Evolutionary conservation across 30 jellyfish, hydroid and myxozoan species (phyloP).

Genomic region (Catostylus mosaicus): DNA sequence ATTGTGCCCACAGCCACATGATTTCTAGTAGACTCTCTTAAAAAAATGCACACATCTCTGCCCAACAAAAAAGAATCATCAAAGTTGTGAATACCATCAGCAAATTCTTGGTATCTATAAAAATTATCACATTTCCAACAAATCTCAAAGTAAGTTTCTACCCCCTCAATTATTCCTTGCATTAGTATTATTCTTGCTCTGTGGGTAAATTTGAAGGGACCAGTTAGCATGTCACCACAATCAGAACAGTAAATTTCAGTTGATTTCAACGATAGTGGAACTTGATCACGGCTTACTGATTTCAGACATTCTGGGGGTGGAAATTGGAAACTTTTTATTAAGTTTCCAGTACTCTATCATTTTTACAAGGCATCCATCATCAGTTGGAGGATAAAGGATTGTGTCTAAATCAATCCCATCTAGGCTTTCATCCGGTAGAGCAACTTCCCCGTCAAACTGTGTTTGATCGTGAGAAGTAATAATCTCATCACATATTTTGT

Average conservation of each 20-base stretch:
- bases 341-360: not conserved
- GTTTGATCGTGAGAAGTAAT: not conserved
- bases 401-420: not conserved
- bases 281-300: not conserved
- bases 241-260: not conserved
- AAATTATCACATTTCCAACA: not conserved
- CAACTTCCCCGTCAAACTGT: not conserved
- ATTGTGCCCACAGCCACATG: constrained; percentile 33
- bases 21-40: constrained; percentile 12
- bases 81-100: constrained; percentile 1
- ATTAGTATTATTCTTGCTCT: not conserved
- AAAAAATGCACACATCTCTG: constrained; percentile 4
- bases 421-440: not conserved
- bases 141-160: constrained; percentile 1
- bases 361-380: not conserved
- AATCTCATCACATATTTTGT: not conserved
- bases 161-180: not conserved
- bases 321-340: not conserved
- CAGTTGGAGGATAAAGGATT: not conserved
- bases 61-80: not conserved
- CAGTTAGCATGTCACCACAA: not conserved
- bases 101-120: not conserved
- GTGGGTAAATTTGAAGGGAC: constrained; percentile 9
- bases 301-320: not conserved
- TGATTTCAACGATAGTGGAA: not conserved